phyloP scores from a whole-genome alignment of 2,888 invertebrate genomes.

The Pedicia rivosa region DNA sequence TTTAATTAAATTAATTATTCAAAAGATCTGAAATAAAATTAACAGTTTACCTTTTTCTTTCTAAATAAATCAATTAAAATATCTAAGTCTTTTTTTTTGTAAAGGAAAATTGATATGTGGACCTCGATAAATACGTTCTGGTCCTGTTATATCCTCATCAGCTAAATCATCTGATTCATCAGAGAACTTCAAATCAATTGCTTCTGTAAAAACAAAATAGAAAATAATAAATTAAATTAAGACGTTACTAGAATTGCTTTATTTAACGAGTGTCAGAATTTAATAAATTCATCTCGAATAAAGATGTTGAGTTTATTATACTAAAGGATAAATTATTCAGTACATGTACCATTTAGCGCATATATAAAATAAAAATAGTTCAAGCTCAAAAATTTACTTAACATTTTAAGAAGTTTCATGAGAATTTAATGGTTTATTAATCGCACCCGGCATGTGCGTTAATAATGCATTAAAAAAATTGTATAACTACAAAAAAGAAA shows the following conservation, averaged over 20 bases:
- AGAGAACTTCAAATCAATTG: conserved; percentile 23
- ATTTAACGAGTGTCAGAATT: too few relatives aligned
- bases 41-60: conserved; percentile 61
- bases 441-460: conserved; percentile 63
- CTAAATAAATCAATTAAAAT: conserved; percentile 73
- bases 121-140: conserved; percentile 55
- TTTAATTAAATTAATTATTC: too few relatives aligned
- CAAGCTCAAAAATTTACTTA: too few relatives aligned
- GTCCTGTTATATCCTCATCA: conserved; percentile 40
- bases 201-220: conserved; percentile 14
- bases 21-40: too few relatives aligned
- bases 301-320: too few relatives aligned
- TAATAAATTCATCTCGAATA: too few relatives aligned
- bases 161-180: conserved; percentile 46
- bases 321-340: too few relatives aligned
- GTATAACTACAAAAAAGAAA: conserved; percentile 54
- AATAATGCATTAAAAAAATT: conserved; percentile 88
- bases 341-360: too few relatives aligned
- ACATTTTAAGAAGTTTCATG: conserved; percentile 44
- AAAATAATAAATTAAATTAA: too few relatives aligned
- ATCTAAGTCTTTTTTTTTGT: conserved; percentile 62
- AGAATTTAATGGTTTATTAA: conserved; percentile 38
- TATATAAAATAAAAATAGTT: too few relatives aligned
- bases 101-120: conserved; percentile 69
- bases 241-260: too few relatives aligned